phyloP scores from a whole-genome alignment of 2,113 vertebrate genomes.

The Athene cunicularia region DNA sequence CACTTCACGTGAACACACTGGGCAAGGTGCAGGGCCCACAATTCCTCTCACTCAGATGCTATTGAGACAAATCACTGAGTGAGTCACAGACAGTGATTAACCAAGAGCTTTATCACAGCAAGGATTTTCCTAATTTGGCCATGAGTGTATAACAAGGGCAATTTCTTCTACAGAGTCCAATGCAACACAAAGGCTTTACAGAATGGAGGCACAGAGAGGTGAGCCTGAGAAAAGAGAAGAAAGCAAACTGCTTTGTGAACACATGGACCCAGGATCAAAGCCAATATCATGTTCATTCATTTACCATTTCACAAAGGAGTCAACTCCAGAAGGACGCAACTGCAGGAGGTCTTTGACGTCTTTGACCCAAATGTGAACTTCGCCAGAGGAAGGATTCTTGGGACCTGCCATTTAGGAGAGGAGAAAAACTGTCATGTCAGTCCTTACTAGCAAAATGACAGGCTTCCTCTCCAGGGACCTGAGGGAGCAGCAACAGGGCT shows the following conservation, averaged over 20 bases:
- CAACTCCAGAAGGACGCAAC: conserved; percentile 72
- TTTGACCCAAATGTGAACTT: conserved; percentile 79
- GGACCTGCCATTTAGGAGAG: conserved; percentile 46
- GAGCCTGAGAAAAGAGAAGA: not conserved
- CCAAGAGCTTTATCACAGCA: not conserved
- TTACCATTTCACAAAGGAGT: conserved; percentile 78
- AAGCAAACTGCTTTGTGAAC: not conserved
- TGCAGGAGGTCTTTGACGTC: conserved; percentile 72
- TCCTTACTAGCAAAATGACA: not conserved
- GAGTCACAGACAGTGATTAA: not conserved
- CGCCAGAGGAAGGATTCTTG: conserved; percentile 64
- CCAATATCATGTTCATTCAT: not conserved
- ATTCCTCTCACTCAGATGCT: not conserved
- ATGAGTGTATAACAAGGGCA: not conserved
- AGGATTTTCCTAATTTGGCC: not conserved
- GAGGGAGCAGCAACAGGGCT: not conserved
- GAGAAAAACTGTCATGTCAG: not conserved
- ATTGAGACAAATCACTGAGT: not conserved
- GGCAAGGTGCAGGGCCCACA: not conserved
- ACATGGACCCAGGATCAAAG: not conserved
- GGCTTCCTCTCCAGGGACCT: not conserved
- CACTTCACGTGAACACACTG: not conserved
- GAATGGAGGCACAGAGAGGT: not conserved
- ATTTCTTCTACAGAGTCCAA: not conserved
- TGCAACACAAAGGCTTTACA: not conserved